Percentiles rank a stretch among this genome's conserved stretches.
phyloP scores from a whole-genome alignment of 2,113 vertebrate species.

The Limnothrissa miodon region DNA sequence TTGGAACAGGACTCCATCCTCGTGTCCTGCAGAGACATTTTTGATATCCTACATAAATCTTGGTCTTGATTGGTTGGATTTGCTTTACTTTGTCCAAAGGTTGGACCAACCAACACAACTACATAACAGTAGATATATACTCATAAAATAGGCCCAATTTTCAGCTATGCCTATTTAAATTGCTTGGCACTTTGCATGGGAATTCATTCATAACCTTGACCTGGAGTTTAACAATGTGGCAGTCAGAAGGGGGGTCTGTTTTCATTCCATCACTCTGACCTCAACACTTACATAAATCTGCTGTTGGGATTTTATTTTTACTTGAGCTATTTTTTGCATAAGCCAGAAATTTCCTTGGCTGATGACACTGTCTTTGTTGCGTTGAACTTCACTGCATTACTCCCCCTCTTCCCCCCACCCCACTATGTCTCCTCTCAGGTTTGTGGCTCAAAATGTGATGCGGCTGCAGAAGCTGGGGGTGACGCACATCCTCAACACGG shows the following conservation, averaged over 20 bases:
- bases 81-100: background rate
- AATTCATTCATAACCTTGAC: background rate
- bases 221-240: background rate
- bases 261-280: background rate
- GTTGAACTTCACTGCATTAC: background rate
- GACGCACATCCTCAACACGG: conserved; percentile 92
- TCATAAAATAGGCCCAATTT: background rate
- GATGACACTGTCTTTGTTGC: conserved; percentile 3
- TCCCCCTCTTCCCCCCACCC: background rate
- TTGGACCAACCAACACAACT: background rate
- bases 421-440: conserved; percentile 63
- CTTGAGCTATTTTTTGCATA: conserved; percentile 12
- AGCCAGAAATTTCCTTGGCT: background rate
- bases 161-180: background rate
- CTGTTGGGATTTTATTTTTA: background rate
- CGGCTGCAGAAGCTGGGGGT: conserved; percentile 88
- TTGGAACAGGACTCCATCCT: conserved; percentile 44
- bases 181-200: background rate
- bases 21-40: conserved; percentile 39
- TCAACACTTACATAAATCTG: conserved; percentile 15
- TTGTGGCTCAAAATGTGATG: conserved; percentile 89
- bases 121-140: background rate
- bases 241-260: background rate
- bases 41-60: conserved; percentile 18
- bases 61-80: background rate